Evolutionary conservation across 2,797 vertebrate genomes (phyloP).

Genomic region (Centroberyx gerrardi): DNA sequence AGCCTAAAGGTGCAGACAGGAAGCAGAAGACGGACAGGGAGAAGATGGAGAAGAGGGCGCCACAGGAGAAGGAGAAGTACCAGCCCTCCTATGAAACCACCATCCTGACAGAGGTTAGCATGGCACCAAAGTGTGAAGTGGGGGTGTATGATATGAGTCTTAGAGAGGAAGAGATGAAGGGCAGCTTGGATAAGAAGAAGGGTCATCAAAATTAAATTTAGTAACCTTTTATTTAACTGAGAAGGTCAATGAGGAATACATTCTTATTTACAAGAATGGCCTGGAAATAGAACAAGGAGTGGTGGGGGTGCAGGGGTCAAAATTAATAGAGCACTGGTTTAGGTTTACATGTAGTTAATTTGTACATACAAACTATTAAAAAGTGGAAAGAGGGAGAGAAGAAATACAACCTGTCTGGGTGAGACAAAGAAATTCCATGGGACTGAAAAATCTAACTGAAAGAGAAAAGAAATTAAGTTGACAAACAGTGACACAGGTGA

Average conservation of each 20-base stretch:
- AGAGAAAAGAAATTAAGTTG: neutral
- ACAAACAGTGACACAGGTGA: neutral
- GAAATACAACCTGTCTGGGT: neutral
- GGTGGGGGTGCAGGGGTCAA: neutral
- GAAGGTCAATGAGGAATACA: neutral
- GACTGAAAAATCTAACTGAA: neutral
- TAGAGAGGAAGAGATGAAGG: neutral
- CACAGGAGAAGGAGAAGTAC: slow-evolving; percentile 90
- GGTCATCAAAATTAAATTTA: neutral
- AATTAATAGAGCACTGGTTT: neutral
- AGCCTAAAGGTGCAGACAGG: slow-evolving; percentile 91
- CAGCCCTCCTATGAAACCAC: slow-evolving; percentile 88
- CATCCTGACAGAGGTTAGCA: slow-evolving; percentile 86
- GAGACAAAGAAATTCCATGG: no score
- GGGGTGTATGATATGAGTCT: neutral
- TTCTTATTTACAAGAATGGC: neutral
- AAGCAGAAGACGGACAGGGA: slow-evolving; percentile 92
- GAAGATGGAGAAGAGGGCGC: slow-evolving; percentile 90
- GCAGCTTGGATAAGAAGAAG: neutral
- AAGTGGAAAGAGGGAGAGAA: neutral
- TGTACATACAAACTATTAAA: neutral
- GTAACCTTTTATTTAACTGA: neutral
- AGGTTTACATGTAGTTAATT: neutral
- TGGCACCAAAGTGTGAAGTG: neutral
- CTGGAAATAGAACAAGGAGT: neutral